These are phyloP conservation scores for Diadromus collaris DNA, from an alignment of 2,888 invertebrate genomes.

Conservation along the genomic window DNA sequence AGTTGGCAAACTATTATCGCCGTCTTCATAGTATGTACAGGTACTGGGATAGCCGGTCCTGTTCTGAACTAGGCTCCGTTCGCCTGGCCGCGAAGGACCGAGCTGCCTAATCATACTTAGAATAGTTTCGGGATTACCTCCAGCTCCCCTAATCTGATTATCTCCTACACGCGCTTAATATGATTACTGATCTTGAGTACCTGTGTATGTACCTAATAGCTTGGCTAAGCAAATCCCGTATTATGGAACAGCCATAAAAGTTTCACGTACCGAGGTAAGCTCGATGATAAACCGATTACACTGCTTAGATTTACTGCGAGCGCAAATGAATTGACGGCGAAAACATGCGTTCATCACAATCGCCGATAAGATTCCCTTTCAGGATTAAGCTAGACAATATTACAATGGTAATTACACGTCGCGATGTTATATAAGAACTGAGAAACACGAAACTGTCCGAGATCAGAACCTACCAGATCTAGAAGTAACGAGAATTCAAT, in stretches of 20 bases:
- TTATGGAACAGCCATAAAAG: constrained; percentile 75
- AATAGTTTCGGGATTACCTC: constrained; percentile 80
- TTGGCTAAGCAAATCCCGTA: constrained; percentile 76
- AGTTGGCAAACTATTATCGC: constrained; percentile 80
- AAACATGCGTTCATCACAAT: constrained; percentile 33
- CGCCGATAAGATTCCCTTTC: constrained; percentile 9
- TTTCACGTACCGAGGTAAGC: constrained; percentile 74
- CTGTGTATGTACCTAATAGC: constrained; percentile 75
- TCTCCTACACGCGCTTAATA: constrained; percentile 80
- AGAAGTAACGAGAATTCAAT: not conserved
- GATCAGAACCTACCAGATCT: not conserved
- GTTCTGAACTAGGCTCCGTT: constrained; percentile 67
- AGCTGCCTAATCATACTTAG: constrained; percentile 80
- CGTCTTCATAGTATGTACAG: constrained; percentile 78
- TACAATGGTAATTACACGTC: not conserved
- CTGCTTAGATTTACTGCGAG: constrained; percentile 56
- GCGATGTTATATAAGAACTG: not conserved
- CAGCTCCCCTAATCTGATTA: constrained; percentile 80
- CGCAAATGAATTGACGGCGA: constrained; percentile 50
- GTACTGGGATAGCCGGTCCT: constrained; percentile 71
- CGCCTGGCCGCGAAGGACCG: constrained; percentile 72
- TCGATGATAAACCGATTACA: constrained; percentile 72
- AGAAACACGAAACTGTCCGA: not conserved
- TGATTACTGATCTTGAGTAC: constrained; percentile 80
- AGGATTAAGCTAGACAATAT: not conserved